These are phyloP conservation scores for Branchipolynoe longqiensis DNA, from an alignment of 2,888 invertebrate species.

Conservation along the genomic window DNA sequence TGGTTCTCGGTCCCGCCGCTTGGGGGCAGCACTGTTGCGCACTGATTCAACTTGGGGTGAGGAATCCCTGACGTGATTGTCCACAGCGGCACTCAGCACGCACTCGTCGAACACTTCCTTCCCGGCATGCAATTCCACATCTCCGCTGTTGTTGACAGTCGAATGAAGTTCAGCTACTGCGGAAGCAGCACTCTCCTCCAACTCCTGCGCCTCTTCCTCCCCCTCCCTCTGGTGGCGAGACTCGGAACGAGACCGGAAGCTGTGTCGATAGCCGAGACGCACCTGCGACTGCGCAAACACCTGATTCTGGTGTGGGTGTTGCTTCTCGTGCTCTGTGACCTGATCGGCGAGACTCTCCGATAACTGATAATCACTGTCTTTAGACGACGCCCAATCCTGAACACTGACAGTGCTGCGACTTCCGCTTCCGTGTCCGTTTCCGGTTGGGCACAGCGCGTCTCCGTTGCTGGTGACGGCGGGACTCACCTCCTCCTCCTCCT, in stretches of 20 bases:
- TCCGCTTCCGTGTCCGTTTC: neutral
- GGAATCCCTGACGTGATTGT: too few species aligned
- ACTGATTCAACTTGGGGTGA: too few species aligned
- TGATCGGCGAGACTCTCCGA: conserved; percentile 43
- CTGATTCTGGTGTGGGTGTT: neutral
- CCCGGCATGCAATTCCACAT: too few species aligned
- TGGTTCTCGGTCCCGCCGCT: neutral
- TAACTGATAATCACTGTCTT: conserved; percentile 58
- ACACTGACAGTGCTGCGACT: neutral
- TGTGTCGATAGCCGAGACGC: conserved; percentile 14
- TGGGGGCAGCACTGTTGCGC: neutral
- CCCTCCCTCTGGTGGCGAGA: conserved; percentile 18
- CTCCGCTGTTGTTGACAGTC: neutral
- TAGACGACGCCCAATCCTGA: conserved; percentile 20
- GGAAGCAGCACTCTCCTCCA: neutral
- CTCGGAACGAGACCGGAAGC: conserved; percentile 3
- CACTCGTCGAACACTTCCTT: too few species aligned
- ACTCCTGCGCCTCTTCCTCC: neutral
- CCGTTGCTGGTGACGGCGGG: neutral
- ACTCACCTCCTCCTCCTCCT: neutral
- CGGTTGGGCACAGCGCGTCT: neutral
- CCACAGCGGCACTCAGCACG: too few species aligned
- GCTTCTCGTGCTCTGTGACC: conserved; percentile 8
- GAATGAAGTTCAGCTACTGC: neutral
- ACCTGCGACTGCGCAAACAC: conserved; percentile 32